phyloP scores from a whole-genome alignment of 1,140 invertebrate species.

The Teleogryllus occipitalis region DNA sequence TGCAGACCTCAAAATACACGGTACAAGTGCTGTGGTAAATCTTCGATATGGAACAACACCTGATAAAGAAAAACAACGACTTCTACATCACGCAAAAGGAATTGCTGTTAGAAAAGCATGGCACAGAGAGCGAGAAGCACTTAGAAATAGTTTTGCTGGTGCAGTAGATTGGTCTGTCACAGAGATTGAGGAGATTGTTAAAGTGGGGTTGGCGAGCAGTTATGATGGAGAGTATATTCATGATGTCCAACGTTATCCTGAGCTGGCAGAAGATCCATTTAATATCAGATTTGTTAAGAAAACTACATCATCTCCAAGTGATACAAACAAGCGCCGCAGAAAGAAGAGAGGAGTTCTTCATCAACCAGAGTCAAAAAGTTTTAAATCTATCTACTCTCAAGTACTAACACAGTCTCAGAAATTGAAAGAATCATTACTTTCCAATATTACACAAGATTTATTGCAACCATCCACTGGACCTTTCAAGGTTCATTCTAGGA shows the following conservation, averaged over 20 bases:
- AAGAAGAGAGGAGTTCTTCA: conserved; percentile 11
- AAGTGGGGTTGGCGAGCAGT: conserved; percentile 67
- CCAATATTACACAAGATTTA: background rate
- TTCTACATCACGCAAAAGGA: conserved; percentile 79
- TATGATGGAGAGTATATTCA: conserved; percentile 89
- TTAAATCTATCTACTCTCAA: background rate
- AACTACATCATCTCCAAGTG: conserved; percentile 21
- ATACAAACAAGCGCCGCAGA: conserved; percentile 11
- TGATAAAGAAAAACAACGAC: conserved; percentile 75
- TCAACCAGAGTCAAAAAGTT: background rate
- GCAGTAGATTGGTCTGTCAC: conserved; percentile 50
- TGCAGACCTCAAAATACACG: conserved; percentile 75
- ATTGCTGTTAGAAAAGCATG: conserved; percentile 83
- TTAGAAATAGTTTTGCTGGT: conserved; percentile 65
- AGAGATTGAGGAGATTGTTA: conserved; percentile 81
- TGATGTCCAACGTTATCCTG: conserved; percentile 78
- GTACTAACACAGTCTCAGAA: background rate
- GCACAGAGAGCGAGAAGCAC: conserved; percentile 77
- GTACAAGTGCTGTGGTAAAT: conserved; percentile 71
- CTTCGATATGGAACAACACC: conserved; percentile 81
- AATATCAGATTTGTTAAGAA: conserved; percentile 86
- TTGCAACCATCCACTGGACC: background rate
- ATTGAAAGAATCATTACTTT: conserved; percentile 10
- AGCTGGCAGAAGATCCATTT: conserved; percentile 90
- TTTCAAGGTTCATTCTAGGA: background rate